A percentile compares a stretch with the other conserved stretches of the same genome.
phyloP scores from a whole-genome alignment of 2,113 vertebrate genomes.

The Platysternon megacephalum region DNA sequence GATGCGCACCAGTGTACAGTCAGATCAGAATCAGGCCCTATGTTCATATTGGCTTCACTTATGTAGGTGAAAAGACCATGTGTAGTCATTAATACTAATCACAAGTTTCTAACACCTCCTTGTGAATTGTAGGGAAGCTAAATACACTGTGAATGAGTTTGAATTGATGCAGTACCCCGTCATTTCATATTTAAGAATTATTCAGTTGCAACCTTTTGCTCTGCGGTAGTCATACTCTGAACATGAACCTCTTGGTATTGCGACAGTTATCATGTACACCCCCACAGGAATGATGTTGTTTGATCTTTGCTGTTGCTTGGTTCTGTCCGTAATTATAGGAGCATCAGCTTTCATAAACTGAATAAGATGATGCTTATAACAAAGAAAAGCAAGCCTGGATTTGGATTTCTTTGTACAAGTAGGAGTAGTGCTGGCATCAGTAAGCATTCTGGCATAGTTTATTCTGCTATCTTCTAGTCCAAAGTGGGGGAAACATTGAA shows the following conservation, averaged over 20 bases:
- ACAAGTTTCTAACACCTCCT: neutral
- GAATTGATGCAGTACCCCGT: neutral
- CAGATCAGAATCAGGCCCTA: neutral
- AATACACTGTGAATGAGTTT: neutral
- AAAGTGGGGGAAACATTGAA: neutral
- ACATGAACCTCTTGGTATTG: neutral
- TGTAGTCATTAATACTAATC: neutral
- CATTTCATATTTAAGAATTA: neutral
- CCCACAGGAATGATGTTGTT: neutral
- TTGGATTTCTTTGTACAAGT: neutral
- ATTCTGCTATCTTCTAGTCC: neutral
- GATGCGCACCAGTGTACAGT: neutral
- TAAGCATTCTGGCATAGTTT: neutral
- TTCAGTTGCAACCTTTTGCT: neutral
- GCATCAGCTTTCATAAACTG: neutral
- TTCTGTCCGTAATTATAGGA: neutral
- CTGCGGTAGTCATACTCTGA: neutral
- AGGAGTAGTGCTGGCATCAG: neutral
- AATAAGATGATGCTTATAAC: neutral
- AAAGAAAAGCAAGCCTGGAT: neutral
- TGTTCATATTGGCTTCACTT: neutral
- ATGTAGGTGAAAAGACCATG: neutral
- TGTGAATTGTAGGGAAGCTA: neutral
- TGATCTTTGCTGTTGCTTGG: neutral
- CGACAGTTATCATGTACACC: fast-evolving